These are phyloP conservation scores for Oncorhynchus keta DNA, from an alignment of 2,113 vertebrate genomes.

Conservation along the genomic window DNA sequence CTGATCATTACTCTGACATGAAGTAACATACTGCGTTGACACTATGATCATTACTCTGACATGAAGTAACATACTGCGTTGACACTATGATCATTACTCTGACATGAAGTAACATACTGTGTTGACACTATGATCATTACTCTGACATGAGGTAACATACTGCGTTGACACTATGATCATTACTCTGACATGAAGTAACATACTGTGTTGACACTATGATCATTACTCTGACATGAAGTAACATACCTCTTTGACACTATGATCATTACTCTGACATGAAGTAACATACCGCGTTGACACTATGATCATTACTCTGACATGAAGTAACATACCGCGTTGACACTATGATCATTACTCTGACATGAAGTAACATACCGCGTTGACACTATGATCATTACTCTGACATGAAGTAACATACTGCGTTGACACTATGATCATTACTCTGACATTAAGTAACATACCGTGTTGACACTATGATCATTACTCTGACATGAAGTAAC, in stretches of 20 bases:
- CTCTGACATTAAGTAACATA: too few relatives aligned
- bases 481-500: too few relatives aligned
- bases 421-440: conserved; percentile 4
- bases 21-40: conserved; percentile 34
- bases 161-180: conserved; percentile 16
- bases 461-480: too few relatives aligned
- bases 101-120: conserved; percentile 32
- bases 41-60: conserved; percentile 2
- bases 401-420: conserved; percentile 30
- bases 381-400: neutral
- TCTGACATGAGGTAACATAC: conserved; percentile 24
- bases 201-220: conserved; percentile 25
- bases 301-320: neutral
- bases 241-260: conserved; percentile 26
- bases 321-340: conserved; percentile 34
- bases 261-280: conserved; percentile 12
- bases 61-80: conserved; percentile 32
- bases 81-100: neutral
- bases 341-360: neutral
- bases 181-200: conserved; percentile 19
- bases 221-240: conserved; percentile 17
- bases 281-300: conserved; percentile 30
- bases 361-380: conserved; percentile 34
- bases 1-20: conserved; percentile 2
- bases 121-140: conserved; percentile 10